Base-by-base conservation (phyloP, 2,113 vertebrate genomes). In the Phyllostomus hastatus region DNA sequence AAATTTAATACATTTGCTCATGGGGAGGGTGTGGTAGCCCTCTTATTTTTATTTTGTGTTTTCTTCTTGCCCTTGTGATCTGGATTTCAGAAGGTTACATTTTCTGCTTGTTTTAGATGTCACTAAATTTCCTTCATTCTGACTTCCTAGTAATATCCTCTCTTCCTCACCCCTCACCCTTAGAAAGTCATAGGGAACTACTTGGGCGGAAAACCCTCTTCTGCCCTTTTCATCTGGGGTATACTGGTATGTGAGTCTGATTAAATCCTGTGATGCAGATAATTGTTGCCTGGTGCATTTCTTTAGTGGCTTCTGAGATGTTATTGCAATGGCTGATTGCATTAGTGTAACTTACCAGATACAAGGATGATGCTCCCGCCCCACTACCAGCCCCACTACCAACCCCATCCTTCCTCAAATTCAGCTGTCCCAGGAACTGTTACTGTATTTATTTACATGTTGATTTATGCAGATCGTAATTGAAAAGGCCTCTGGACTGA, bases 71-170 rank as follows among this genome's bases (percentile, higher is more conserved):
- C 59, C 57, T 89, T 89, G 48, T 16, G 17, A 90, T 57, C 16
- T 20, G 2, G 33, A 82, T 70, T 93, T 85, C 50, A 80, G 72
- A 82, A 72, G 78, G 54, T 66, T 75, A 50, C 41, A 35, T 86
- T 83, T 89, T 89, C 59, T 91, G 4, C 73, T 88, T 97, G 20
- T 91, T 94, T 94, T 76, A 89, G 72, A 26, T 64, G 38, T 24
- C 12, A 6, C 20, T 85, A 41, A 73, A 38, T 84, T 93, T 93
- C 24, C 87, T 81, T 22, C 28, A 72, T 72, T 93, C 67, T 50
- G 38, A 31, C 59, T 91, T 93, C 54, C 54, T 87, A 41, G 31
- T 26, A 8, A n/a, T 26, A 8, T 87, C 54, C 87, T 17, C 8
- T 75, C 41, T 26, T 92, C 33, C 57, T 41, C 9, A 28, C 64